Conservation (phyloP, 2,888 invertebrate genomes). For the Galerucella calmariensis region DNA sequence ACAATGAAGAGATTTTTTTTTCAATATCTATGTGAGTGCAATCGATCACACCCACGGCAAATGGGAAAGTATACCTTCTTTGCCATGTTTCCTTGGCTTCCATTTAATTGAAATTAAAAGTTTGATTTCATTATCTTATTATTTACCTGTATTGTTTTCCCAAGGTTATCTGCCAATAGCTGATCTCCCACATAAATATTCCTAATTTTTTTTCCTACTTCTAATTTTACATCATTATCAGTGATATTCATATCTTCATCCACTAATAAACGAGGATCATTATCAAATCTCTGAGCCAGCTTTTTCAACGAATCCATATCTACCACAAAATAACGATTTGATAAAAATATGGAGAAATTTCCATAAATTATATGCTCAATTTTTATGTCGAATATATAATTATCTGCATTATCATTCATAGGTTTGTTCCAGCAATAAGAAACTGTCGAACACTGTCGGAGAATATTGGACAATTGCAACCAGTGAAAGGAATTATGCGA, state of each 20-base stretch:
- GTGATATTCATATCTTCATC: constrained; percentile 42
- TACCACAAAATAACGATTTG: constrained; percentile 9
- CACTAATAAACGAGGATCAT: constrained; percentile 29
- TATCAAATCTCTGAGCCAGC: constrained; percentile 32
- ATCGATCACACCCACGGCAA: too few species aligned
- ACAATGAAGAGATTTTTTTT: too few species aligned
- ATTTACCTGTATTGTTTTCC: constrained; percentile 41
- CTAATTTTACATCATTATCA: constrained; percentile 18
- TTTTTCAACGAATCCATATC: constrained; percentile 25
- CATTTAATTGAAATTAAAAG: neutral
- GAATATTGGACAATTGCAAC: too few species aligned
- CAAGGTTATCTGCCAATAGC: constrained; percentile 36
- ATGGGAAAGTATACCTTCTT: too few species aligned
- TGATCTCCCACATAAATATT: constrained; percentile 42
- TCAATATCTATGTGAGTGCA: too few species aligned
- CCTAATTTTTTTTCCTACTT: constrained; percentile 40
- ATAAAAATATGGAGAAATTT: neutral
- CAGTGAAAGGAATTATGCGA: too few species aligned
- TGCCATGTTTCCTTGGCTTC: neutral
- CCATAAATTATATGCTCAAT: too few species aligned
- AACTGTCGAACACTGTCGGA: too few species aligned
- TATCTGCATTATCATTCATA: too few species aligned
- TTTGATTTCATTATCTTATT: neutral
- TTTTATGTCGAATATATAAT: too few species aligned
- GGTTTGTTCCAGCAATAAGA: too few species aligned